Evolutionary conservation across 2,797 vertebrate species (phyloP).

Genomic region (Euthynnus affinis): DNA sequence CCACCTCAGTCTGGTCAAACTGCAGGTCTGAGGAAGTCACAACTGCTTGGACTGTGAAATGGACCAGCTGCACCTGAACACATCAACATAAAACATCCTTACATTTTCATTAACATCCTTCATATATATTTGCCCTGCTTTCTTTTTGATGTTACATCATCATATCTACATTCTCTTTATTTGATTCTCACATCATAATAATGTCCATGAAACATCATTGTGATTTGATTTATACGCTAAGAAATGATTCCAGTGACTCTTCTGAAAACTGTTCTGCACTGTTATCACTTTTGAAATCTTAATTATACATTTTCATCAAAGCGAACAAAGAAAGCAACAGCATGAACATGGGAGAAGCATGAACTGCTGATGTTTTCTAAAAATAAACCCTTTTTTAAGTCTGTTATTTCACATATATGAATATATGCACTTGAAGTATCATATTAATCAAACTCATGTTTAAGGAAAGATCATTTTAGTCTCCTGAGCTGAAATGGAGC

Average conservation of each 20-base stretch:
- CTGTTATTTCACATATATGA: constrained; percentile 13
- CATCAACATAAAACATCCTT: constrained; percentile 4
- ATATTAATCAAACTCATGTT: constrained; percentile 8
- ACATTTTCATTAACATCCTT: not conserved
- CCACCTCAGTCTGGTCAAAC: constrained; percentile 83
- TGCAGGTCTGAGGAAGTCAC: constrained; percentile 91
- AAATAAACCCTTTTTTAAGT: constrained; percentile 4
- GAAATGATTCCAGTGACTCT: not conserved
- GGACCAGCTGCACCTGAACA: constrained; percentile 85
- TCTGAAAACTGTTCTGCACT: constrained; percentile 13
- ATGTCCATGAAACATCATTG: not conserved
- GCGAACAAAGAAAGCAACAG: not conserved
- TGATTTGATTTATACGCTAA: constrained; percentile 7
- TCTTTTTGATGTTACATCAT: not conserved
- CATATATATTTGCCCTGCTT: not conserved
- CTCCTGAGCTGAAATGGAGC: constrained; percentile 1
- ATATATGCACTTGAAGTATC: constrained; percentile 17
- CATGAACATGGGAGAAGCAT: not conserved
- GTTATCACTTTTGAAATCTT: constrained; percentile 24
- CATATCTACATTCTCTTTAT: not conserved
- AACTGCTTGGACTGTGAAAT: constrained; percentile 89
- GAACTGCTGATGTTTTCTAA: not conserved
- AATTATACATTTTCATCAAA: constrained; percentile 31
- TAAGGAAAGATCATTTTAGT: constrained; percentile 4
- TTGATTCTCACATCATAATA: constrained; percentile 15